A percentile compares a stretch with the other conserved stretches of the same genome.
Conservation (phyloP, 2,888 invertebrate genomes). For the Cataglyphis altisquamis region DNA sequence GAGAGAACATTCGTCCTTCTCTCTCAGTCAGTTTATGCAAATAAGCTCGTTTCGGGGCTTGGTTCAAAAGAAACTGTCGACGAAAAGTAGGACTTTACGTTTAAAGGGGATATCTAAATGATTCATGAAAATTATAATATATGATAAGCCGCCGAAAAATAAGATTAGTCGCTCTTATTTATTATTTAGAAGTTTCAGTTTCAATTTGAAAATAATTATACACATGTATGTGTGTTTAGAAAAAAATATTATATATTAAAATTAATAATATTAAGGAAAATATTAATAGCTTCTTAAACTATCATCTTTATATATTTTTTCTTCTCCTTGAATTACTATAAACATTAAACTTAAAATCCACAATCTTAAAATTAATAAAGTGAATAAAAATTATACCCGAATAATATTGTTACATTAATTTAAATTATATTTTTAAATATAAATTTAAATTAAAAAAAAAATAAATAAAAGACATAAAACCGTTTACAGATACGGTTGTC, state of each 20-base stretch:
- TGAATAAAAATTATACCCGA: no score
- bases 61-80: neutral
- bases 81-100: constrained; percentile 25
- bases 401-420: no score
- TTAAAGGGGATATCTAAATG: constrained; percentile 18
- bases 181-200: neutral
- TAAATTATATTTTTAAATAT: no score
- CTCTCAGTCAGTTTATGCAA: constrained; percentile 18
- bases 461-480: neutral
- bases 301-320: no score
- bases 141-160: neutral
- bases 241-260: no score
- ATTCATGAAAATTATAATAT: constrained; percentile 5
- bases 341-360: no score
- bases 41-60: neutral
- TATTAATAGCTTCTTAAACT: no score
- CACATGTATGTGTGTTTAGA: neutral
- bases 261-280: no score
- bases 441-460: no score
- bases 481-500: neutral
- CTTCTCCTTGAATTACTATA: no score
- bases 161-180: neutral
- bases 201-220: neutral
- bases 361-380: no score
- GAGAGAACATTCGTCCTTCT: neutral